Evolutionary conservation across 2,888 invertebrate genomes (phyloP).

Genomic region (Coleophora deauratella): DNA sequence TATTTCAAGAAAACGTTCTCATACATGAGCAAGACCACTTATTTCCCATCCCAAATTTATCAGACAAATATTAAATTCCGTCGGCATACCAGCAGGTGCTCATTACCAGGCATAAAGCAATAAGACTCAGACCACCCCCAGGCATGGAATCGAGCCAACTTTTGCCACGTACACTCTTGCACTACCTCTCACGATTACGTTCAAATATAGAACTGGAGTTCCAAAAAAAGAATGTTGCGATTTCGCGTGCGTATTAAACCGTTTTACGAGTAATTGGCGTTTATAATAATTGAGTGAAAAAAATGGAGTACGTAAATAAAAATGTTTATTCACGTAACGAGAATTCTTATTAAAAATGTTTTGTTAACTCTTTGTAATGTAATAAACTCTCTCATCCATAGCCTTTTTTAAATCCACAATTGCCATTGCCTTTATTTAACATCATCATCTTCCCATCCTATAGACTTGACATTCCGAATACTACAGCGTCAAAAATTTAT

Average conservation of each 20-base stretch:
- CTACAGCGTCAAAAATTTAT: too few relatives aligned
- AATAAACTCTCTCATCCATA: too few relatives aligned
- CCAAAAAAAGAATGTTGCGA: neutral
- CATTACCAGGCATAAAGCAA: constrained; percentile 20
- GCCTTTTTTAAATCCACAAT: too few relatives aligned
- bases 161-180: constrained; percentile 24
- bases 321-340: too few relatives aligned
- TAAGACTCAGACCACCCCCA: constrained; percentile 15
- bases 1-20: too few relatives aligned
- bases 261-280: neutral
- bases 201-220: too few relatives aligned
- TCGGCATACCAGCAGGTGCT: constrained; percentile 14
- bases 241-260: neutral
- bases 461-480: too few relatives aligned
- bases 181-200: constrained; percentile 5
- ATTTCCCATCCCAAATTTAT: constrained; percentile 2
- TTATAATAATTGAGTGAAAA: neutral
- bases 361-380: too few relatives aligned
- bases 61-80: constrained; percentile 9
- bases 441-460: too few relatives aligned
- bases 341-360: too few relatives aligned
- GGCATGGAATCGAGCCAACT: constrained; percentile 36
- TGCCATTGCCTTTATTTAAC: too few relatives aligned
- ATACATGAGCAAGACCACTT: neutral
- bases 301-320: too few relatives aligned